A percentile compares a stretch with the other conserved stretches of the same genome.
These are phyloP conservation scores for Echinarachnius parma DNA, from an alignment of 53 echinoderm and acorn worm genomes.

Conservation along the genomic window DNA sequence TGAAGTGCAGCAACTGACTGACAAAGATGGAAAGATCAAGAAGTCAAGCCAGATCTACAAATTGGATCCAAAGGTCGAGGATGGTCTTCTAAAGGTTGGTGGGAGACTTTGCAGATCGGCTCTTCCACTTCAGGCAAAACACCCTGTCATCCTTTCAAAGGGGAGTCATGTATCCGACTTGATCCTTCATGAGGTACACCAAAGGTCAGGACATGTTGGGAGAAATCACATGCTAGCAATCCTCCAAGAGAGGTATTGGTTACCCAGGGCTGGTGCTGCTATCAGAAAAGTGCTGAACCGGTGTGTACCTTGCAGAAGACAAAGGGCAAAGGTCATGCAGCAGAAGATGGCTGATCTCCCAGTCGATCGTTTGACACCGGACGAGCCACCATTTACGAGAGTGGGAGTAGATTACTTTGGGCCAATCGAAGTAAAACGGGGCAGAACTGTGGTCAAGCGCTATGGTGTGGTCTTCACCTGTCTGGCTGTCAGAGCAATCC, in stretches of 20 bases:
- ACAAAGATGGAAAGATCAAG: neutral
- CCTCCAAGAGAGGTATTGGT: slow-evolving; percentile 46
- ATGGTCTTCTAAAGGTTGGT: slow-evolving; percentile 32
- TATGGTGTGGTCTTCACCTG: slow-evolving; percentile 63
- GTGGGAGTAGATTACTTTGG: slow-evolving; percentile 60
- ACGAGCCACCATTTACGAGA: slow-evolving; percentile 41
- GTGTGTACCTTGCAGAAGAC: slow-evolving; percentile 39
- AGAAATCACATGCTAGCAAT: slow-evolving; percentile 46
- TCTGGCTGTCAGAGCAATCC: slow-evolving; percentile 50
- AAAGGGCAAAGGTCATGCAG: neutral
- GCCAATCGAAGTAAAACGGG: slow-evolving; percentile 51
- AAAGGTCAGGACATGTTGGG: slow-evolving; percentile 40
- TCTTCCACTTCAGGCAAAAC: slow-evolving; percentile 2
- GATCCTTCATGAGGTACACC: slow-evolving; percentile 29
- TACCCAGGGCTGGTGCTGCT: slow-evolving; percentile 29
- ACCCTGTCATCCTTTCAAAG: slow-evolving; percentile 32
- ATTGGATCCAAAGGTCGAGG: slow-evolving; percentile 24
- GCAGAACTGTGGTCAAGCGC: slow-evolving; percentile 34
- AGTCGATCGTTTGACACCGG: slow-evolving; percentile 30
- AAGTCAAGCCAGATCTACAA: slow-evolving; percentile 24
- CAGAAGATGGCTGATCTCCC: slow-evolving; percentile 56
- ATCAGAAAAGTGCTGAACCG: slow-evolving; percentile 29
- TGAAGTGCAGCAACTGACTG: neutral
- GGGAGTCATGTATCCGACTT: slow-evolving; percentile 17
- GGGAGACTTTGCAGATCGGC: slow-evolving; percentile 45